These are phyloP conservation scores for Cerceris ruficornis DNA, from an alignment of 2,888 invertebrate genomes.

Conservation along the genomic window DNA sequence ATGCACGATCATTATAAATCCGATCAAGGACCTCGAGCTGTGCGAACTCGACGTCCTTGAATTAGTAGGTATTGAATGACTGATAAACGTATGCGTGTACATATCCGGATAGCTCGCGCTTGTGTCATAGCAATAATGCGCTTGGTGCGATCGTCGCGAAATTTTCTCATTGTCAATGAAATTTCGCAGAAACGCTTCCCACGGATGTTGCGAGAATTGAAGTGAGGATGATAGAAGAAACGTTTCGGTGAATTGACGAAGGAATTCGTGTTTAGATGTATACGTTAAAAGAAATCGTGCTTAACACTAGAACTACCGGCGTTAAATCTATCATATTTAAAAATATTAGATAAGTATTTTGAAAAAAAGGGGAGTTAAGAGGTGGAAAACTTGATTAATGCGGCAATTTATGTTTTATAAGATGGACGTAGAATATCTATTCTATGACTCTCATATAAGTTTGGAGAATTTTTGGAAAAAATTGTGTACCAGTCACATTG, in stretches of 20 bases:
- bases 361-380: no score
- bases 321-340: no score
- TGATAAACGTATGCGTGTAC: constrained; percentile 33
- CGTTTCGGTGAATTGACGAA: neutral
- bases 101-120: constrained; percentile 39
- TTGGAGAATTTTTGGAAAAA: no score
- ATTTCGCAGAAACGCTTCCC: constrained; percentile 10
- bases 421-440: no score
- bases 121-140: constrained; percentile 37
- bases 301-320: no score
- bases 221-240: no score
- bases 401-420: no score
- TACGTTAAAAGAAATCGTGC: no score
- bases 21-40: constrained; percentile 42
- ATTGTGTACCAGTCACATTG: no score
- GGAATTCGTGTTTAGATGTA: neutral
- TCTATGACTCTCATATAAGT: no score
- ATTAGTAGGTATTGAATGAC: constrained; percentile 46
- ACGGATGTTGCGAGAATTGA: constrained; percentile 21
- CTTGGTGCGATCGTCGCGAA: constrained; percentile 7
- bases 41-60: constrained; percentile 44
- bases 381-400: no score
- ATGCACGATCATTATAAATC: constrained; percentile 35
- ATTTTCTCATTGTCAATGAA: neutral
- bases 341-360: no score